These are phyloP conservation scores for Scaptomyza graminum DNA, from an alignment of 1,140 invertebrate genomes.

Conservation along the genomic window DNA sequence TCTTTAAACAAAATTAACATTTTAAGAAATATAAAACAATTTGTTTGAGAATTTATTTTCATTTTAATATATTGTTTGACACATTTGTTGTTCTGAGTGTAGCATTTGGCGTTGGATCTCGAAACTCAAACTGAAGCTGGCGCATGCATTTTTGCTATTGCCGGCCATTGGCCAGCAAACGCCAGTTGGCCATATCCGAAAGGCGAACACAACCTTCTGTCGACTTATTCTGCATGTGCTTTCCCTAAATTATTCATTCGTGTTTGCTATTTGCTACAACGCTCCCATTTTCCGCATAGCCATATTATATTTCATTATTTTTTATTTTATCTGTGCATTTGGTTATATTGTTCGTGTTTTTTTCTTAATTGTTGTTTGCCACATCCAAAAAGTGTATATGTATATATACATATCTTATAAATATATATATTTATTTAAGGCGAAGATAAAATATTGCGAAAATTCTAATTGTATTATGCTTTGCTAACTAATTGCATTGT, in stretches of 20 bases:
- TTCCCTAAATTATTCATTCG: slow-evolving; percentile 65
- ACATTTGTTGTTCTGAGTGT: slow-evolving; percentile 5
- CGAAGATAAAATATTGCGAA: slow-evolving; percentile 16
- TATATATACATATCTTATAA: too few relatives aligned
- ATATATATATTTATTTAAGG: slow-evolving; percentile 38
- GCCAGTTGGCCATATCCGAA: slow-evolving; percentile 1
- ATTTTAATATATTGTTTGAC: not conserved
- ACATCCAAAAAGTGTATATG: not conserved
- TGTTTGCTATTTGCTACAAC: slow-evolving; percentile 34
- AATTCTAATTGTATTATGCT: slow-evolving; percentile 57
- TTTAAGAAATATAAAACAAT: too few relatives aligned
- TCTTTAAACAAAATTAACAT: too few relatives aligned
- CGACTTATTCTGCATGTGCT: slow-evolving; percentile 62
- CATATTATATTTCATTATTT: slow-evolving; percentile 60
- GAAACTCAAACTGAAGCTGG: slow-evolving; percentile 3
- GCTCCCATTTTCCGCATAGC: slow-evolving; percentile 33
- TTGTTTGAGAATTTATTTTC: too few relatives aligned
- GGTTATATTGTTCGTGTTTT: not conserved
- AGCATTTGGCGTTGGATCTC: not conserved
- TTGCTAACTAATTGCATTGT: slow-evolving; percentile 62
- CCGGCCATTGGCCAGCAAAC: slow-evolving; percentile 32
- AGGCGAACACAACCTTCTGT: slow-evolving; percentile 28
- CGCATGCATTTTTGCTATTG: not conserved
- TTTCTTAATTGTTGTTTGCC: slow-evolving; percentile 1
- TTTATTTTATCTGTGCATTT: slow-evolving; percentile 6